These are phyloP conservation scores for Macropodus opercularis DNA, from an alignment of 2,797 vertebrate species.

Conservation along the genomic window DNA sequence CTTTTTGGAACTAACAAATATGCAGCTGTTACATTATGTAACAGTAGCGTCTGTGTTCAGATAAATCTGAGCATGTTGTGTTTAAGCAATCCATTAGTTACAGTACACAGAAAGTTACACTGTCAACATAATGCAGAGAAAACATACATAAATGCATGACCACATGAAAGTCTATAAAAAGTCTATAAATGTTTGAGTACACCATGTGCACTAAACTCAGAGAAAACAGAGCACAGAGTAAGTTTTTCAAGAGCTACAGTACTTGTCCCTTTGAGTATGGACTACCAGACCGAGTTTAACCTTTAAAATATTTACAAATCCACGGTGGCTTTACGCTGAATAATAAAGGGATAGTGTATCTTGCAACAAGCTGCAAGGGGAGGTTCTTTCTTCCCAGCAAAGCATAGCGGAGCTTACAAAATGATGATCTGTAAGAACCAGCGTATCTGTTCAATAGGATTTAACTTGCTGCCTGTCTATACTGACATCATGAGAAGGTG, in stretches of 20 bases:
- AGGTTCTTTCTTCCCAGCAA: neutral
- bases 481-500: conserved; percentile 61
- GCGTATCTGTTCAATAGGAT: conserved; percentile 15
- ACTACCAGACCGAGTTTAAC: conserved; percentile 40
- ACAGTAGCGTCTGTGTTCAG: conserved; percentile 58
- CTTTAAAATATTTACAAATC: conserved; percentile 71
- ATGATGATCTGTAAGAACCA: neutral
- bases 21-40: conserved; percentile 35
- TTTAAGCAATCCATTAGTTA: conserved; percentile 50
- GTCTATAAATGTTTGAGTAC: conserved; percentile 71
- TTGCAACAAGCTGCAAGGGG: conserved; percentile 17
- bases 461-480: neutral
- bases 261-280: conserved; percentile 32
- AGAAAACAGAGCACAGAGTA: conserved; percentile 38
- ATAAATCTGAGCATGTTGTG: conserved; percentile 27
- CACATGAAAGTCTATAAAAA: too few relatives aligned
- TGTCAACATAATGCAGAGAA: conserved; percentile 16
- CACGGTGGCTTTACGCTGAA: conserved; percentile 40
- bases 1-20: conserved; percentile 39
- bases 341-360: conserved; percentile 40
- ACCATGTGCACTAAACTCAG: conserved; percentile 27
- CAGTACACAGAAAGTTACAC: too few relatives aligned
- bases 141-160: conserved; percentile 71
- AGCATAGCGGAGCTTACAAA: conserved; percentile 9
- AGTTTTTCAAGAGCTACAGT: conserved; percentile 32